A percentile compares a stretch with the other conserved stretches of the same genome.
These are phyloP conservation scores for Epinotia demarniana DNA, from an alignment of 2,888 invertebrate genomes.

Conservation along the genomic window DNA sequence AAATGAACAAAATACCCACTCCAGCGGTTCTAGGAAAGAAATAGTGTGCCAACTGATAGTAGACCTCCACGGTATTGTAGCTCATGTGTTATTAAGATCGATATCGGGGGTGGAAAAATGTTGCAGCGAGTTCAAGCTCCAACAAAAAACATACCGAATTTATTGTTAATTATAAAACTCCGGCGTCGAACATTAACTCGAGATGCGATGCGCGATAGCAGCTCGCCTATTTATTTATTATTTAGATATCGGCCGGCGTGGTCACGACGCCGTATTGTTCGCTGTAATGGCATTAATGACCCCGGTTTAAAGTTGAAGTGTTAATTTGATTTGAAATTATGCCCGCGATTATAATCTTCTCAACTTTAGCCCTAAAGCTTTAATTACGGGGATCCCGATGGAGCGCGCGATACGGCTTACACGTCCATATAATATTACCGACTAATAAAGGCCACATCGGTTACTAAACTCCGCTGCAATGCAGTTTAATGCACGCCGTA, in stretches of 20 bases:
- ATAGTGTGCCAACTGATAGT: constrained; percentile 50
- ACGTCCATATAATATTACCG: constrained; percentile 58
- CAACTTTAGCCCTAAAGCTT: constrained; percentile 79
- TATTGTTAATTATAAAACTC: constrained; percentile 85
- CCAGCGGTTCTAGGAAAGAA: constrained; percentile 35
- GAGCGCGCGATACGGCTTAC: constrained; percentile 62
- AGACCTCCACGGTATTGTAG: constrained; percentile 58
- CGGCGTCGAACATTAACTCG: constrained; percentile 78
- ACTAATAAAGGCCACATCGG: constrained; percentile 62
- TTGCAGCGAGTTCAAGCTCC: constrained; percentile 66
- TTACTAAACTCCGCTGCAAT: constrained; percentile 62
- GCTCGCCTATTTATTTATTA: constrained; percentile 83
- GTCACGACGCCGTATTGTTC: constrained; percentile 84
- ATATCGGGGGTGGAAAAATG: constrained; percentile 77
- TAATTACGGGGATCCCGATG: constrained; percentile 78
- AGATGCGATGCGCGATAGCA: constrained; percentile 78
- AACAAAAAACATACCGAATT: constrained; percentile 82
- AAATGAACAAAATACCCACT: constrained; percentile 9
- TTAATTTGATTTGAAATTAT: constrained; percentile 85
- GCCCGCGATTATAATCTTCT: constrained; percentile 79
- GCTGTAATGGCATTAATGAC: constrained; percentile 82
- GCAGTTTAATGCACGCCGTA: constrained; percentile 69
- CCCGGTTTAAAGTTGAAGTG: constrained; percentile 84
- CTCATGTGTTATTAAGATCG: constrained; percentile 76
- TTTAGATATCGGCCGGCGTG: constrained; percentile 81